phyloP scores from a whole-genome alignment of 2,888 invertebrate genomes.

The Melinopterus prodromus region DNA sequence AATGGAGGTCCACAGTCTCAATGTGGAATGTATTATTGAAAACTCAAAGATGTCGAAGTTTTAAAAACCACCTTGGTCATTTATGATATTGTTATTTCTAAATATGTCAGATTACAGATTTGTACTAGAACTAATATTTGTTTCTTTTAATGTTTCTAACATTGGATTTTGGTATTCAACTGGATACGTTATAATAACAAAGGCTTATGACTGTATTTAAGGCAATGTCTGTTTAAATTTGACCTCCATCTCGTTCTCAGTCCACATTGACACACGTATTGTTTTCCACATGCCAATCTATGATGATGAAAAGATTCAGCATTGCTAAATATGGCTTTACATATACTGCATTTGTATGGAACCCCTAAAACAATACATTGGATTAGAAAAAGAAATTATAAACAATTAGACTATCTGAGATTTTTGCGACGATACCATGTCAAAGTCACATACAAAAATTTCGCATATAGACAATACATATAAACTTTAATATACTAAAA shows the following conservation, averaged over 20 bases:
- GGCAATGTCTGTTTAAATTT: neutral
- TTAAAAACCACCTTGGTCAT: no score
- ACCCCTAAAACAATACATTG: neutral
- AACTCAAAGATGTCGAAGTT: no score
- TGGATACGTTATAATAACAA: neutral
- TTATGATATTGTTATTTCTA: no score
- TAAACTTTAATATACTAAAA: no score
- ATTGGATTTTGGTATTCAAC: neutral
- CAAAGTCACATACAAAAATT: no score
- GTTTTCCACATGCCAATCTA: neutral
- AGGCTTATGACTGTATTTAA: neutral
- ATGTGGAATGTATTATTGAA: no score
- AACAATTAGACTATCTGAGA: neutral
- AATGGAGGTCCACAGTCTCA: no score
- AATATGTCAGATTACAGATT: neutral
- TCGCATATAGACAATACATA: no score
- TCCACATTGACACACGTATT: neutral
- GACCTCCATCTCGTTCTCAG: neutral
- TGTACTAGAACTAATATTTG: neutral
- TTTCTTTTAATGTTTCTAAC: neutral
- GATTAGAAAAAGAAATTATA: neutral
- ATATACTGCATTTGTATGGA: neutral
- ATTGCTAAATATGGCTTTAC: neutral
- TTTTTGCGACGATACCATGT: neutral
- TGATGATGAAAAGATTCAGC: neutral